phyloP scores from a whole-genome alignment of 2,113 vertebrate species.

The Oriolus oriolus region DNA sequence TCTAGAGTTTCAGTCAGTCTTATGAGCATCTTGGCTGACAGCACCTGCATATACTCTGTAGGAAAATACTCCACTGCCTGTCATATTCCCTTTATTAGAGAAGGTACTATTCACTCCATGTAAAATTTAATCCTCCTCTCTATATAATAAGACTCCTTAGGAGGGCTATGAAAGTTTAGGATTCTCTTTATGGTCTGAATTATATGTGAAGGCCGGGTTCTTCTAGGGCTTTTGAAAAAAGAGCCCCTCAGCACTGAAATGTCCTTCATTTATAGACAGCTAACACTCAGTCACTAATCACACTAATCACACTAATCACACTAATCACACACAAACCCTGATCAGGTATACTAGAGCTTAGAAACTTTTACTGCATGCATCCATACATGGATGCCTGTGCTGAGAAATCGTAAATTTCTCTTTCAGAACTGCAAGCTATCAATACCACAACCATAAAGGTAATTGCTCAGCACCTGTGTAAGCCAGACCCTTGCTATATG shows the following conservation, averaged over 20 bases:
- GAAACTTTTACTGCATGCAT: neutral
- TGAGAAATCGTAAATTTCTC: neutral
- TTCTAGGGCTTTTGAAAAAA: neutral
- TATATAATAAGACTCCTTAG: neutral
- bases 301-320: neutral
- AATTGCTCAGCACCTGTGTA: neutral
- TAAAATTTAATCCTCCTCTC: neutral
- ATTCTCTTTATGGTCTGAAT: neutral
- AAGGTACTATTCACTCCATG: neutral
- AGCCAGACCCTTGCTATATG: neutral
- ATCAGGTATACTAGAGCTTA: neutral
- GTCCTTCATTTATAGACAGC: neutral
- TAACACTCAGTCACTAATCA: neutral
- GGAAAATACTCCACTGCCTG: neutral
- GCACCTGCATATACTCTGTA: neutral
- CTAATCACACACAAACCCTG: neutral
- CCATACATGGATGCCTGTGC: neutral
- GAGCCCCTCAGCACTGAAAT: neutral
- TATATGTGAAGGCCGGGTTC: neutral
- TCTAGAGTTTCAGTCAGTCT: neutral
- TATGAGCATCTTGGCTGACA: neutral
- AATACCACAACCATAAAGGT: neutral
- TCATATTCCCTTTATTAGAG: neutral
- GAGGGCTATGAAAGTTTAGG: neutral
- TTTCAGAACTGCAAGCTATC: neutral